Base-by-base conservation (phyloP, 2,797 vertebrate genomes). In the Mormyrops attenuatus region DNA sequence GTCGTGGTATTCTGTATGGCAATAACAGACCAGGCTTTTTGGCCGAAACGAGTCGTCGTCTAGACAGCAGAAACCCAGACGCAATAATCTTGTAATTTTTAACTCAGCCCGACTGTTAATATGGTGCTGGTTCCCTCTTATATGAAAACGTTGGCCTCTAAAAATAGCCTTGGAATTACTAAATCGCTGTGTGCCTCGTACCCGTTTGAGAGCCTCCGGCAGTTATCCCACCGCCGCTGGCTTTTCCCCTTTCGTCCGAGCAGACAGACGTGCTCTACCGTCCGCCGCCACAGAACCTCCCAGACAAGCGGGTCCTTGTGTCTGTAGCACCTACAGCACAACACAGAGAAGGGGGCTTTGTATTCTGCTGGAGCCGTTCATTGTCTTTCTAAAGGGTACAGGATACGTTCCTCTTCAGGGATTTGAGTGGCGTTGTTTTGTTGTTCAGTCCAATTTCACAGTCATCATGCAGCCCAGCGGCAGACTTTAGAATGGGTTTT, bases 121-220 rank as follows among this genome's bases (percentile, higher is more conserved):
- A 52, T 85, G 38, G 60, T 52, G 87, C 60, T 13, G 50, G 52
- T 89, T 90, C 26, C 89, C 90, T 34, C 85, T 38, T 34, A 55
- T 89, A 82, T 90, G 90, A 57, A 92, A 47, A 80, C 86, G 73
- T 91, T 41, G n/a, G 91, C 89, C 90, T 90, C 89, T 91, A 85
- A 91, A 49, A 92, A 91, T 89, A 77, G 38, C 88, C 26, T 26
- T 55, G 26, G 17, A 53, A 6, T 87, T 87, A 80, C 53, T 88
- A 57, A 91, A 90, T 88, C 90, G 92, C 93, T 93, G 94, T 91
- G 94, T 92, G 88, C 90, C 91, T 66, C 47, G 88, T 30, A 90
- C 87, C 89, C 87, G 57, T 52, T 88, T 89, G 47, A 85, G 44
- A 77, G 89, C 26, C 63, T 89, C 91, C 92, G 90, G 90, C 92